phyloP scores from a whole-genome alignment of 2,797 vertebrate species.

The Rhabdomys pumilio region DNA sequence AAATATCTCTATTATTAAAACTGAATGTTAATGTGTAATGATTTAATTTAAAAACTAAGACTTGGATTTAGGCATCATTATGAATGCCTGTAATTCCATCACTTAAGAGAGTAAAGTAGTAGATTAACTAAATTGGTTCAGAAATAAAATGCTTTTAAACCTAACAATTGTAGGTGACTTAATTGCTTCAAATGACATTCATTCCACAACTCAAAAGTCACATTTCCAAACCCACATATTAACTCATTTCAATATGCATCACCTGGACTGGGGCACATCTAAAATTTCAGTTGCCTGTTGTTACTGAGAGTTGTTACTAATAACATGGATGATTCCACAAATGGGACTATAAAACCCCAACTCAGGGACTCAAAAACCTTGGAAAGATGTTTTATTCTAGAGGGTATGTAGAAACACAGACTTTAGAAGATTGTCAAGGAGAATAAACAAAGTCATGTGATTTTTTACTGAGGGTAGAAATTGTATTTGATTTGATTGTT shows the following conservation, averaged over 20 bases:
- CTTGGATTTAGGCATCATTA: not conserved
- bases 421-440: not conserved
- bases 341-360: too few relatives aligned
- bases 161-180: not conserved
- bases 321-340: not conserved
- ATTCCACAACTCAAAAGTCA: too few relatives aligned
- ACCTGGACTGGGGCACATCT: not conserved
- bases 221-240: not conserved
- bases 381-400: not conserved
- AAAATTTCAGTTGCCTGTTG: not conserved
- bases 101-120: not conserved
- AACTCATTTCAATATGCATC: not conserved
- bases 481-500: not conserved
- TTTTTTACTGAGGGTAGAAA: not conserved
- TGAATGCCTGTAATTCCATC: not conserved
- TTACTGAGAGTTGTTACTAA: not conserved
- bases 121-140: not conserved
- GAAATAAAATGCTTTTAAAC: not conserved
- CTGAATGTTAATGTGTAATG: not conserved
- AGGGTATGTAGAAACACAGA: not conserved
- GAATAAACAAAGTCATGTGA: not conserved
- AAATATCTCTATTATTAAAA: not conserved
- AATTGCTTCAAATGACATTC: too few relatives aligned
- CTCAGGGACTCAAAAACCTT: not conserved
- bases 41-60: not conserved